Base-by-base conservation (phyloP, 2,888 invertebrate genomes). In the Trachelus tabidus region DNA sequence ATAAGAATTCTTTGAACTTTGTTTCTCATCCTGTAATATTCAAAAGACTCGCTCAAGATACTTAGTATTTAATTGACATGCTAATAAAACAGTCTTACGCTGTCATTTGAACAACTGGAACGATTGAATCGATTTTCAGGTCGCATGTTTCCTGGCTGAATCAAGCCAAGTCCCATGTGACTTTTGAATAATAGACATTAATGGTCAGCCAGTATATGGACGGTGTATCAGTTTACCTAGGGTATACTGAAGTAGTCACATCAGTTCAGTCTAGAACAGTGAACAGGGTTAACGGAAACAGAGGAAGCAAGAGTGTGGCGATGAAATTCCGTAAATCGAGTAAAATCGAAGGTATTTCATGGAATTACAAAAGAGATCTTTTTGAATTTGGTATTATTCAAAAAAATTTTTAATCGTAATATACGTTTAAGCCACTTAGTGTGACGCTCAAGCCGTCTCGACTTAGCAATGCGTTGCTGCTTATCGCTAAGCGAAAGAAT, bases 61-160 rank as follows among this genome's bases (percentile, higher is more conserved):
- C 6, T 56, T 23, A 2, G 9, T 56, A 23, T 56, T 23, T 56
- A 56, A 56, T 56, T 56, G 23, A 56, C 9, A 2, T 56, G 23
- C 6, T 23, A 56, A 23, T 56, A 56, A 56, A 56, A 56, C 2
- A 23, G 56, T 23, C 56, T 56, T 9, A 1, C 23, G 15, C 9
- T 23, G 23, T 56, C 23, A 23, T 56, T 56, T 56, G 56, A 23
- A 2, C 23, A 56, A 56, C 23, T 56, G 56, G 56, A 56, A 23
- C 56, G 23, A 56, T 56, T 23, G 56, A 56, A 56, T 91, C 92
- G 81, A 91, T 84, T 86, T 86, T 91, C 91, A 79, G 91, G 91
- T 81, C 92, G 91, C 92, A 92, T 92, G 76, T 31, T 68, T 69
- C 11, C 68, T 76, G 33, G 30, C 79, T 84, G 33, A 12, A 15